Base-by-base conservation (phyloP, 2,113 vertebrate species). In the Mionectes macconnelli region DNA sequence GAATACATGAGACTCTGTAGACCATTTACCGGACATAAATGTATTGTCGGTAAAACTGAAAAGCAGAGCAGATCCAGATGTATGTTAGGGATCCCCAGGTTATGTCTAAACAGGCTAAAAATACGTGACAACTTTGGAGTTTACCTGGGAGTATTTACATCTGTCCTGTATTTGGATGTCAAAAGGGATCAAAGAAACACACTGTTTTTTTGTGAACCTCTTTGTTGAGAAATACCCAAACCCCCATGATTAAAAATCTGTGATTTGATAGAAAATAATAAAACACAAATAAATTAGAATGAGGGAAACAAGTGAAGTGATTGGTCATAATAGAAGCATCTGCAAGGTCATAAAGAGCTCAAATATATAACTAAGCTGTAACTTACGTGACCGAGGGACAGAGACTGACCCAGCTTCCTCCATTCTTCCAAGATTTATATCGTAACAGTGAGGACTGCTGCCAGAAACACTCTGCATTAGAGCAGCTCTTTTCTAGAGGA, bases 31-130 rank as follows among this genome's bases (percentile, higher is more conserved):
- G 73, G 50, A 74, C n/a, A 37, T 90, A n/a, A 88, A 80, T 16
- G 8, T 67, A 40, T 63, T 74, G 42, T 55, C 0, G 11, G 50
- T 52, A 89, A 92, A 92, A 90, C 25, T 39, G 19, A 84, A 44
- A 70, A 62, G 12, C 24, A 84, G 91, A 90, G 45, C 39, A 84
- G 39, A 92, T 92, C 91, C 91, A 96, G 83, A 92, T 78, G 68
- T 80, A 21, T 39, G 47, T 21, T 74, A 16, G 33, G 52, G 59
- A 81, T 47, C 23, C 79, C 35, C 9, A 4, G 21, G 12, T 77
- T 90, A 57, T 77, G 8, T 42, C 56, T 84, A 59, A 84, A 44
- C 37, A 74, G 10, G 47, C 47, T 67, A 39, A 84, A 94, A 91
- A 50, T 69, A 70, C 13, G 30, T 78, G 60, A 11, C 81, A 86